Percentiles rank a stretch among this genome's conserved stretches.
Conservation (phyloP, 2,797 vertebrate genomes). For the Sebastes taczanowskii region DNA sequence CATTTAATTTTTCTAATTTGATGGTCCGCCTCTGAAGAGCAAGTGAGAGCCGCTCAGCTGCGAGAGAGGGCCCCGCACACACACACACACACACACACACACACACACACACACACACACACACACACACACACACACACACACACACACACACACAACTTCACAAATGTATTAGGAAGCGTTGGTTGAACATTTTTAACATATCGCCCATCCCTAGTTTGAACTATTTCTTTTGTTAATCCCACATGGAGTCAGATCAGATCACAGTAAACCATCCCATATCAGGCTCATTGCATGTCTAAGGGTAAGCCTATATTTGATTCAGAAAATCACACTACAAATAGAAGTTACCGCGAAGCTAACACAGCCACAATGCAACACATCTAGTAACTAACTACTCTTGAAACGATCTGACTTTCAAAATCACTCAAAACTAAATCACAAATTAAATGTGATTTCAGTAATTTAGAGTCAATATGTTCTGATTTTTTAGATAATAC, state of each 20-base stretch:
- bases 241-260: background rate
- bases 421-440: background rate
- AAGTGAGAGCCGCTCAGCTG: rapidly evolving
- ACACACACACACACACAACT: no score
- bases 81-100: no score
- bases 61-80: rapidly evolving
- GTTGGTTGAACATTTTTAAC: rapidly evolving
- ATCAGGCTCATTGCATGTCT: background rate
- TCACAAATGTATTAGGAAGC: no score
- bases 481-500: background rate
- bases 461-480: background rate
- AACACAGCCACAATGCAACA: background rate
- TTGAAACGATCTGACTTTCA: background rate
- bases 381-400: background rate
- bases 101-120: no score
- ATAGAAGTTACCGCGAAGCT: background rate
- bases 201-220: no score
- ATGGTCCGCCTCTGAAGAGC: no score
- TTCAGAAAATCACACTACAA: background rate
- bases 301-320: background rate
- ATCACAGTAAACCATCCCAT: background rate
- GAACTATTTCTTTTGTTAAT: background rate
- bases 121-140: no score
- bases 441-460: background rate
- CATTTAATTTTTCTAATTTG: no score